Evolutionary conservation across 2,113 vertebrate genomes (phyloP), one percentile per base, ranked within the genome.

Genomic region (Atlantisia rogersi): DNA sequence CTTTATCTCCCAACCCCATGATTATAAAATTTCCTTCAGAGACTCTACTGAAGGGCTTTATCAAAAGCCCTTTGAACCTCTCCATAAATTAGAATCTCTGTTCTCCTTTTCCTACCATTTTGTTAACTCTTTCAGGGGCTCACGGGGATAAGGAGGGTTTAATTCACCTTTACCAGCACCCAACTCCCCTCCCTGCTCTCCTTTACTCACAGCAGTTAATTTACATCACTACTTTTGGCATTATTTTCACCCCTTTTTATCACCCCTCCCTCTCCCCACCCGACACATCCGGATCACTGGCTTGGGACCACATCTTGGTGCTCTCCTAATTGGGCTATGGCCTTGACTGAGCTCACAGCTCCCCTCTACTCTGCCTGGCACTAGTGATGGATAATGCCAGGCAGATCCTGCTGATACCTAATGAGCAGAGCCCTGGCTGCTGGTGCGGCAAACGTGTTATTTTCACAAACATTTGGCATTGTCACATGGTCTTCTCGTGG

Each of bases 31-130:
- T 96, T 97, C 96, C 96, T 96, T 97, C 96, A 95, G 96, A 97
- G 96, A 95, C 92, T 97, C 80, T 85, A 96, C 92, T 95, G 96
- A 97, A 97, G 96, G 95, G 94, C 94, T 96, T 97, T 97, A 97
- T 97, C 96, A 97, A 97, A 97, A 97, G 96, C 94, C 96, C 96
- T 96, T 97, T 97, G 96, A 96, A 96, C 96, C 96, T 96, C 88
- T 97, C 92, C 94, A 97, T 97, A 97, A 98, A 98, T 97, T 97
- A 96, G 78, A 95, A 94, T 95, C 96, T 97, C 95, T 96, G 96
- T 93, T 97, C 95, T 95, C 91, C 64, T 86, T 96, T 95, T 95
- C 92, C 91, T 87, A 83, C 60, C 63, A 95, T 95, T 97, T 87
- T 73, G 46, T 97, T 98, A 97, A 96, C 97, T 97, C 97, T 97